Percentiles rank a stretch among this genome's conserved stretches.
Evolutionary conservation across 2,113 vertebrate species (phyloP).

Genomic region (Papio anubis): DNA sequence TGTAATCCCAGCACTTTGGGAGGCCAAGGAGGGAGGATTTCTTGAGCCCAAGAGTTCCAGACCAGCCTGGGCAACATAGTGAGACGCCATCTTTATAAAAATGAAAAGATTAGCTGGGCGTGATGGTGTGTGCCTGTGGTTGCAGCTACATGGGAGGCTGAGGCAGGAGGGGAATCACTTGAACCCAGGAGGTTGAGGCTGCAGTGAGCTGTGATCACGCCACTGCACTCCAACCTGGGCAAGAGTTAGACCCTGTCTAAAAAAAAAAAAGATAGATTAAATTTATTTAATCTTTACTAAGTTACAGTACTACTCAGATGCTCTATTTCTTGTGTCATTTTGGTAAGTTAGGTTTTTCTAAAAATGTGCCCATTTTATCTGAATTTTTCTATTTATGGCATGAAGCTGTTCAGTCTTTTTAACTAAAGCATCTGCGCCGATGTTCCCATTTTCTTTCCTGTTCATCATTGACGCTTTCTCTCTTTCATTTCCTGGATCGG

Average conservation of each 20-base stretch:
- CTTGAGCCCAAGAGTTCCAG: no score
- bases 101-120: no score
- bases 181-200: no score
- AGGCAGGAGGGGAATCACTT: no score
- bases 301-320: background rate
- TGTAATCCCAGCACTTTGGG: no score
- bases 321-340: background rate
- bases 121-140: no score
- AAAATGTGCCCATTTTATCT: background rate
- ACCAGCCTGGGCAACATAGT: no score
- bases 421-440: background rate
- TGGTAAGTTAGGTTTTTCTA: background rate
- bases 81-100: no score
- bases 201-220: no score
- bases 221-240: no score
- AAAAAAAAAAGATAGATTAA: background rate
- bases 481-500: background rate
- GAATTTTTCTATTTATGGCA: background rate
- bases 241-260: background rate
- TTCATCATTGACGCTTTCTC: accelerated
- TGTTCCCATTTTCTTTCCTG: accelerated
- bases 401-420: background rate
- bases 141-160: no score
- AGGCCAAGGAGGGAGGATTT: no score
- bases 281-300: background rate